These are phyloP conservation scores for Drosophila trichaetosa DNA, from an alignment of 2,888 invertebrate genomes.

Conservation along the genomic window DNA sequence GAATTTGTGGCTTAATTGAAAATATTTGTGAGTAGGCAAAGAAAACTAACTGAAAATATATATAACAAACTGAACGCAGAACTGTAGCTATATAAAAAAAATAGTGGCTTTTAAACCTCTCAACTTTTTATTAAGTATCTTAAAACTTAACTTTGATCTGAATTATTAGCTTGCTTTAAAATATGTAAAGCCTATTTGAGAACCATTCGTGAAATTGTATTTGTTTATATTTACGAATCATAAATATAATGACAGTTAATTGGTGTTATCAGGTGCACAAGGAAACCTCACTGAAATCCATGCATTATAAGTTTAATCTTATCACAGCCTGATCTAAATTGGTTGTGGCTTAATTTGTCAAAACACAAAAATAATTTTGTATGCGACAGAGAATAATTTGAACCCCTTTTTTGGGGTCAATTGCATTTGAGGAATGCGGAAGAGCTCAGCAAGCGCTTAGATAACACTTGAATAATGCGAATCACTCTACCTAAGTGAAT, in stretches of 20 bases:
- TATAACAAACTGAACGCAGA: no score
- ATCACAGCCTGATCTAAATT: background rate
- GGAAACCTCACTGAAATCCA: background rate
- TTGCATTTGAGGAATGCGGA: constrained; percentile 44
- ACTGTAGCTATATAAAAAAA: accelerated
- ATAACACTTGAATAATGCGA: constrained; percentile 25
- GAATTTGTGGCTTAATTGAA: background rate
- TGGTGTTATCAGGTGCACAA: background rate
- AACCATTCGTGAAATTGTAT: background rate
- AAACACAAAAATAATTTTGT: background rate
- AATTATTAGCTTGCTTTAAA: no score
- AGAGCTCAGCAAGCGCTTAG: constrained; percentile 26
- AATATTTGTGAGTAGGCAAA: background rate
- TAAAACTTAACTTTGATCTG: accelerated
- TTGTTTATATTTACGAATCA: no score
- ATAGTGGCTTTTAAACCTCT: background rate
- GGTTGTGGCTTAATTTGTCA: constrained; percentile 4
- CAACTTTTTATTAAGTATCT: background rate
- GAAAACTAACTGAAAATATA: background rate
- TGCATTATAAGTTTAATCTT: background rate
- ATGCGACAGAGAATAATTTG: constrained; percentile 5
- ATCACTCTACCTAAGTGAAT: constrained; percentile 23
- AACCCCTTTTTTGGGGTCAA: constrained; percentile 22
- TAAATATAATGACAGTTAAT: background rate
- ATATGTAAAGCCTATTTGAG: background rate